phyloP scores from a whole-genome alignment of 1,140 invertebrate species.

The Onthophagus taurus region DNA sequence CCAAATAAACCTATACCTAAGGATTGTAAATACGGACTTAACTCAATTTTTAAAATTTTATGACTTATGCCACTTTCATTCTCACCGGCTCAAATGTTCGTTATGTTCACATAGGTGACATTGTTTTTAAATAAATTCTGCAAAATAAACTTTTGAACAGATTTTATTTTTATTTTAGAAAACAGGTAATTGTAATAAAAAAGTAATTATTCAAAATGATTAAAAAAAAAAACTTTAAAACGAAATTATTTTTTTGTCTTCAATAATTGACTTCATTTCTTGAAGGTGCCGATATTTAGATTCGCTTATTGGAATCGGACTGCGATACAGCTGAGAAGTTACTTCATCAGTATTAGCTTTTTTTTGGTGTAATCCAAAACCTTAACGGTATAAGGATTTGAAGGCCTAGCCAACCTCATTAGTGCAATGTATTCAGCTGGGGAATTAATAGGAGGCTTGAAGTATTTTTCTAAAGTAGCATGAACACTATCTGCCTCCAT shows the following conservation, averaged over 20 bases:
- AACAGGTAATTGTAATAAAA: too few relatives aligned
- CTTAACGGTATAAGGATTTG: constrained; percentile 15
- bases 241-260: not conserved
- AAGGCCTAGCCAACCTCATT: constrained; percentile 15
- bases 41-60: too few relatives aligned
- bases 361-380: not conserved
- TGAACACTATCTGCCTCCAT: constrained; percentile 33
- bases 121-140: too few relatives aligned
- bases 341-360: not conserved
- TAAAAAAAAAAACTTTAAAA: too few relatives aligned
- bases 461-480: constrained; percentile 20
- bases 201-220: too few relatives aligned
- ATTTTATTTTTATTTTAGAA: too few relatives aligned
- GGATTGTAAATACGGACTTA: too few relatives aligned
- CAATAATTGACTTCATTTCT: constrained; percentile 4
- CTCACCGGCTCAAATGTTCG: too few relatives aligned
- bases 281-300: constrained; percentile 1
- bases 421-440: constrained; percentile 19
- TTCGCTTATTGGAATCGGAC: not conserved
- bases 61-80: too few relatives aligned
- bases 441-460: constrained; percentile 18
- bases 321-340: not conserved
- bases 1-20: too few relatives aligned
- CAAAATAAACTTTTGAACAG: too few relatives aligned
- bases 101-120: too few relatives aligned